phyloP scores from a whole-genome alignment of 2,113 vertebrate species.

The Ariopsis seemanni region DNA sequence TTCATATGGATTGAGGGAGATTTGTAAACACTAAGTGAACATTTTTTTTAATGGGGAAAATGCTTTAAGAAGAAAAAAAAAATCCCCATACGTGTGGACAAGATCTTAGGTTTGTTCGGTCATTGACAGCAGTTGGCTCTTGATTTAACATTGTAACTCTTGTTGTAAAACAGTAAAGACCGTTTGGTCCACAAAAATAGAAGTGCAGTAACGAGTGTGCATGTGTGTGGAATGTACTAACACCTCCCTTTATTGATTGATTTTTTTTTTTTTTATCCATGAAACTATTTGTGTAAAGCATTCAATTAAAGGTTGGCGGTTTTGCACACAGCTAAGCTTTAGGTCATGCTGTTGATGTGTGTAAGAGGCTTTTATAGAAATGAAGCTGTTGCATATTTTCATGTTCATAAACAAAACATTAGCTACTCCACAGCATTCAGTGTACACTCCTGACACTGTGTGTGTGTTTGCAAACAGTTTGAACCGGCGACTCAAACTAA shows the following conservation, averaged over 20 bases:
- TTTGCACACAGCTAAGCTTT: not conserved
- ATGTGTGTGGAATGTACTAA: not conserved
- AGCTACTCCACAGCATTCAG: not conserved
- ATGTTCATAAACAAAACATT: slow-evolving; percentile 6
- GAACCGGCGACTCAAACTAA: not conserved
- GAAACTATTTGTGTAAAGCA: not conserved
- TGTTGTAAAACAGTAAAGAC: too few relatives aligned
- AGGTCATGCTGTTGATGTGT: not conserved
- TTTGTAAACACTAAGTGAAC: too few relatives aligned
- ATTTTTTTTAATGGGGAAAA: too few relatives aligned
- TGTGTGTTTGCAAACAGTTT: not conserved
- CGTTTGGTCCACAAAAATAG: too few relatives aligned
- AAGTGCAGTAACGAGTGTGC: too few relatives aligned
- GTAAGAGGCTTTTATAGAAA: not conserved
- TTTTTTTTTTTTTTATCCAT: not conserved
- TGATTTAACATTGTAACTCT: too few relatives aligned
- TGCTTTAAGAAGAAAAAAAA: too few relatives aligned
- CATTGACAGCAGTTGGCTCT: too few relatives aligned
- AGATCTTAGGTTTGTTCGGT: too few relatives aligned
- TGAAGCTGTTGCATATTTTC: not conserved
- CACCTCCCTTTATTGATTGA: not conserved
- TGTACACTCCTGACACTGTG: not conserved
- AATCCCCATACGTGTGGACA: too few relatives aligned
- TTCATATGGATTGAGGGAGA: too few relatives aligned
- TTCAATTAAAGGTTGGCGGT: not conserved